Conservation (phyloP, 2,797 vertebrate species). For the Darevskia nairensis region DNA sequence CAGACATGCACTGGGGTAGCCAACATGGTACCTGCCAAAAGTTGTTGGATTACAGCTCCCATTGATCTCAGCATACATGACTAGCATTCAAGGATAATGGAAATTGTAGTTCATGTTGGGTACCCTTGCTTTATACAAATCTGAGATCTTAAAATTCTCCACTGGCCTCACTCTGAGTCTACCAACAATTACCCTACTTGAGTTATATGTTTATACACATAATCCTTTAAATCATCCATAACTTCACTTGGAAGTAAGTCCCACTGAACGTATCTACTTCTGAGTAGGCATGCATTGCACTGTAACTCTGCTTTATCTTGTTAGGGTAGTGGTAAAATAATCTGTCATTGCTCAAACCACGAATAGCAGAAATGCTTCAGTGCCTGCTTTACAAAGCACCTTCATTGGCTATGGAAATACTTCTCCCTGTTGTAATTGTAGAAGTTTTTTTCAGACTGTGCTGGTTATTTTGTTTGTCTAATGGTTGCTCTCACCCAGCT, state of each 20-base stretch:
- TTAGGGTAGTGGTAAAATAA: not conserved
- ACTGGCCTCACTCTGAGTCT: not conserved
- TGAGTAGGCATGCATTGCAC: no score
- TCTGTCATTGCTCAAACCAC: not conserved
- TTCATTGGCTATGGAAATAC: slow-evolving; percentile 29
- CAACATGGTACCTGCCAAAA: no score
- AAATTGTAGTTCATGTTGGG: no score
- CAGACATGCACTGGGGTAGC: not conserved
- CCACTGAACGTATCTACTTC: no score
- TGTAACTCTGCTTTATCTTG: not conserved
- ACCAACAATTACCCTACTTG: not conserved
- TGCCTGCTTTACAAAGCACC: slow-evolving; percentile 7
- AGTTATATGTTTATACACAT: not conserved
- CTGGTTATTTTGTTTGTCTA: slow-evolving; percentile 63
- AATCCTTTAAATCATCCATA: not conserved
- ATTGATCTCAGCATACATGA: no score
- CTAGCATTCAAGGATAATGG: no score
- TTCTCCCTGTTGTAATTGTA: slow-evolving; percentile 43
- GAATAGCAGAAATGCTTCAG: not conserved
- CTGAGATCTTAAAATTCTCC: not conserved
- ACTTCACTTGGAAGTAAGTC: no score
- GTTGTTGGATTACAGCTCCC: no score
- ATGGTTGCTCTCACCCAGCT: slow-evolving; percentile 44
- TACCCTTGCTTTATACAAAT: not conserved
- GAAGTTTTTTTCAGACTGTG: slow-evolving; percentile 6